A percentile compares a stretch with the other conserved stretches of the same genome.
These are phyloP conservation scores for Noctua pronuba DNA, from an alignment of 2,888 invertebrate species.

Conservation along the genomic window DNA sequence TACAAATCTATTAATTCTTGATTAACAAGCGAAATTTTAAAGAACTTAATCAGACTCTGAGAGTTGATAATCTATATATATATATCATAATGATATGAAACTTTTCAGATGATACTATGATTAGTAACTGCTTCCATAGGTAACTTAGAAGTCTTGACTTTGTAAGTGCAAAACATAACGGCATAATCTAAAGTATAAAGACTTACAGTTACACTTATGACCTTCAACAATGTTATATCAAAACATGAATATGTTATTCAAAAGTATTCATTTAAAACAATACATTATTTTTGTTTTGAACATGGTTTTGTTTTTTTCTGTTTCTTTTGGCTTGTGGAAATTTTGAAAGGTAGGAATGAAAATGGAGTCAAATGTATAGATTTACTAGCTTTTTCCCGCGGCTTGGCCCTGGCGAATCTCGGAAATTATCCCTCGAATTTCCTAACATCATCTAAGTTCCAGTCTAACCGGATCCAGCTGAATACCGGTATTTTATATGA, in stretches of 20 bases:
- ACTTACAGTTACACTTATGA: conserved; percentile 33
- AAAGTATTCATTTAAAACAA: conserved; percentile 40
- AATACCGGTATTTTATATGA: too few relatives aligned
- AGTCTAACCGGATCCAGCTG: too few relatives aligned
- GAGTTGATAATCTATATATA: too few relatives aligned
- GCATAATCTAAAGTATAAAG: conserved; percentile 13
- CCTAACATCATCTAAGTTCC: too few relatives aligned
- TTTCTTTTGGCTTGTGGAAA: not conserved
- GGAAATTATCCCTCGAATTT: not conserved
- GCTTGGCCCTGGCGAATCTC: not conserved
- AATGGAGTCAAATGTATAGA: not conserved
- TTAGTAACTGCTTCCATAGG: not conserved
- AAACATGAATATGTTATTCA: conserved; percentile 44
- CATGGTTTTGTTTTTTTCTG: not conserved
- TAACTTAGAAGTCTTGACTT: not conserved
- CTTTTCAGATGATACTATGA: not conserved
- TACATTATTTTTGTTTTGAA: conserved; percentile 56
- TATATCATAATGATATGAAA: too few relatives aligned
- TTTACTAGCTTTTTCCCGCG: not conserved
- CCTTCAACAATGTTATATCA: conserved; percentile 38
- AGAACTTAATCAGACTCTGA: not conserved
- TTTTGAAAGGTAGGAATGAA: conserved; percentile 3
- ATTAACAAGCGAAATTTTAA: not conserved
- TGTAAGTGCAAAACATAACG: too few relatives aligned
- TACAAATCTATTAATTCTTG: not conserved